Evolutionary conservation across 2,113 vertebrate genomes (phyloP).

Genomic region (Equus przewalskii): DNA sequence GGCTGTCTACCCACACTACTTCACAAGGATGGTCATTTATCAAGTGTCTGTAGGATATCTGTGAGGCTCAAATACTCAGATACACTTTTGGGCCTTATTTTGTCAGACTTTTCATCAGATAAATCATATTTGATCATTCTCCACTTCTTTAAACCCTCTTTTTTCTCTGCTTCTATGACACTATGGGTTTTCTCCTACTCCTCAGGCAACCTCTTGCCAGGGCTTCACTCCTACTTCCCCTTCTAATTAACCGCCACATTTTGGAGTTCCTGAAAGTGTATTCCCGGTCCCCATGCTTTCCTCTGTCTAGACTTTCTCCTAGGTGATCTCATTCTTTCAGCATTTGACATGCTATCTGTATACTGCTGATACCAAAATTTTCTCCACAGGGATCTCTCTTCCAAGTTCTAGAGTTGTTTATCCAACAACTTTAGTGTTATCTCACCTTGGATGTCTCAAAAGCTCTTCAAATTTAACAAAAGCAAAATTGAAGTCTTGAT

Average conservation of each 20-base stretch:
- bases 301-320: neutral
- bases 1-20: slow-evolving; percentile 65
- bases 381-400: neutral
- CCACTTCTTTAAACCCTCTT: slow-evolving; percentile 27
- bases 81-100: slow-evolving; percentile 37
- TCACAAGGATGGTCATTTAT: neutral
- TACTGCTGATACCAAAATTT: neutral
- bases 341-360: neutral
- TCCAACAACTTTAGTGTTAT: neutral
- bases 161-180: neutral
- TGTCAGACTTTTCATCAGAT: slow-evolving; percentile 61
- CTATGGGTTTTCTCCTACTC: neutral
- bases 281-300: neutral
- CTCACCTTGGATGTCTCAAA: neutral
- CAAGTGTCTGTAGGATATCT: slow-evolving; percentile 35
- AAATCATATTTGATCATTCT: slow-evolving; percentile 55
- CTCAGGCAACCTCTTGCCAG: neutral
- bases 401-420: slow-evolving; percentile 21
- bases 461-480: slow-evolving; percentile 1
- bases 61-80: slow-evolving; percentile 10
- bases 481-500: slow-evolving; percentile 17
- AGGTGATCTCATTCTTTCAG: neutral
- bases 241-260: neutral
- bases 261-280: neutral
- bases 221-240: neutral